These are phyloP conservation scores for Mus caroli DNA, from an alignment of 2,797 vertebrate genomes.

Conservation along the genomic window DNA sequence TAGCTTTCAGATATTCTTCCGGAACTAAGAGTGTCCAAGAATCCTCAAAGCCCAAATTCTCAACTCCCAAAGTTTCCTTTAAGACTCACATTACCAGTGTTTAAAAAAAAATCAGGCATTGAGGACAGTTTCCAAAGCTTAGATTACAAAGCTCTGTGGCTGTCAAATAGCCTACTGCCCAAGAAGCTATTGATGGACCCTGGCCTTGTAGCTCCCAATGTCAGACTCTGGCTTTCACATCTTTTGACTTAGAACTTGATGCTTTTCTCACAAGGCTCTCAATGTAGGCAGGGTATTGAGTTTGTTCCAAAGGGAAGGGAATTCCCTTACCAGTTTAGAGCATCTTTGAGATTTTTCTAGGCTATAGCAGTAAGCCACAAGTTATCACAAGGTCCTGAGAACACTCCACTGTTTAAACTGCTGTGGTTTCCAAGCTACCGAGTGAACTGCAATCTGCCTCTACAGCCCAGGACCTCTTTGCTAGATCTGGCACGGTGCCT, in stretches of 20 bases:
- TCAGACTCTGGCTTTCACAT: not conserved
- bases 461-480: not conserved
- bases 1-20: constrained; percentile 32
- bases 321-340: not conserved
- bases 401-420: not conserved
- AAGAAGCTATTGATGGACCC: not conserved
- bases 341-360: constrained; percentile 6
- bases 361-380: not conserved
- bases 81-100: not conserved
- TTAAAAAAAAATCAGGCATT: not conserved
- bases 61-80: constrained; percentile 25
- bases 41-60: not conserved
- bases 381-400: not conserved
- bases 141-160: not conserved
- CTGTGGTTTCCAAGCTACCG: not conserved
- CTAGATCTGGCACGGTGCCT: not conserved
- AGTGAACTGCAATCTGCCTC: constrained; percentile 18
- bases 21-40: not conserved
- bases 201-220: fast-evolving
- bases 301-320: not conserved
- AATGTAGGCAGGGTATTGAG: too few relatives aligned
- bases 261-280: not conserved
- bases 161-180: not conserved
- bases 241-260: not conserved
- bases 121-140: constrained; percentile 35